Conservation (phyloP, 2,888 invertebrate genomes). For the Drosophila rellima region DNA sequence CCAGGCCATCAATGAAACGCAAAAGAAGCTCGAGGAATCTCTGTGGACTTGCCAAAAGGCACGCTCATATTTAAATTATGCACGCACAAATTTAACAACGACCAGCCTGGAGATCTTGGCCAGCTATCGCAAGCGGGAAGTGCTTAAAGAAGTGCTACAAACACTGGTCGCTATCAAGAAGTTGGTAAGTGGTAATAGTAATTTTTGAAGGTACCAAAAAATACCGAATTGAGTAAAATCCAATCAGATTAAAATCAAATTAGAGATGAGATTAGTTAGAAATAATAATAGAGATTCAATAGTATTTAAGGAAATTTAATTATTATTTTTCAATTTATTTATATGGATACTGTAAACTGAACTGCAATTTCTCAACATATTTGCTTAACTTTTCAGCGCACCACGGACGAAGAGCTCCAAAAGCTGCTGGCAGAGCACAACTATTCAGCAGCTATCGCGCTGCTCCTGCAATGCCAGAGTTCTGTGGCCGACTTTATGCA, state of each 20-base stretch:
- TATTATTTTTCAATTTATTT: too few relatives aligned
- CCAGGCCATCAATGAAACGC: conserved; percentile 90
- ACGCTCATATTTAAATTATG: conserved; percentile 90
- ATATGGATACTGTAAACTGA: neutral
- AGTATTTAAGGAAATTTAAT: too few relatives aligned
- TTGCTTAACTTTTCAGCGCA: conserved; percentile 50
- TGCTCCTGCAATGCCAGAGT: conserved; percentile 94
- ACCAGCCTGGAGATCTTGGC: conserved; percentile 95
- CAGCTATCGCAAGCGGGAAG: conserved; percentile 95
- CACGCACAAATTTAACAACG: conserved; percentile 93
- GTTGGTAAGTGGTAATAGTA: conserved; percentile 84
- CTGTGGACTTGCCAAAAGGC: conserved; percentile 91
- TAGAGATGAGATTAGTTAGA: too few relatives aligned
- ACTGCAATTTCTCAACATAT: too few relatives aligned
- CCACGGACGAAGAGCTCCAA: conserved; percentile 93
- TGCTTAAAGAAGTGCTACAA: conserved; percentile 92
- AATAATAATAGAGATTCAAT: too few relatives aligned
- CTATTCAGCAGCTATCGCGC: conserved; percentile 95
- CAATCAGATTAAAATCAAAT: too few relatives aligned
- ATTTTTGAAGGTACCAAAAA: neutral
- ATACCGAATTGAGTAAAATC: too few relatives aligned
- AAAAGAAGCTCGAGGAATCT: conserved; percentile 90
- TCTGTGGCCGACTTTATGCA: conserved; percentile 94
- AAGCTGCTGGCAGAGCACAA: conserved; percentile 93
- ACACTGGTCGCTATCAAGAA: conserved; percentile 93